Evolutionary conservation across 92 coral and sea anemone species (phyloP), one percentile per base, ranked within the genome.

Genomic region (Epizoanthus rinbou): DNA sequence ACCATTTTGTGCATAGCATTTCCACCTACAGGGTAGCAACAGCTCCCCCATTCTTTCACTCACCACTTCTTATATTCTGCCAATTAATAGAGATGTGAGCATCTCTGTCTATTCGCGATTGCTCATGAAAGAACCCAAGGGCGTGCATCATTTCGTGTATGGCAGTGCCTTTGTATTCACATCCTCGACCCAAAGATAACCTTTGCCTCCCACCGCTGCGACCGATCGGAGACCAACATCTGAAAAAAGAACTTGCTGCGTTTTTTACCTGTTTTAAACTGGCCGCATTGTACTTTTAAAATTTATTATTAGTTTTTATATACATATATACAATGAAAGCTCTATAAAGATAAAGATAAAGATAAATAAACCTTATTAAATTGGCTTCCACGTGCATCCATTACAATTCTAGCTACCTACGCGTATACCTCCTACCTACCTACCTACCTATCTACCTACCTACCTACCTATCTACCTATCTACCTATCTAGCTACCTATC

Each of bases 121-220:
- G 90, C 82, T 87, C 90, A 65, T 87, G 90, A 63, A 83, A 87
- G 80, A 87, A 87, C n/a, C 90, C 90, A 23, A 83, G 24, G 21
- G 90, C 87, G 82, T 87, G 90, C 90, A 87, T 87, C 78, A 87
- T 24, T 37, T 87, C 90, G 80, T 87, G 90, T 16, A 83, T 68
- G n/a, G 87, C 84, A 50, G 83, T 87, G 8, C 87, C 90, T 41
- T 75, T 75, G 69, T 76, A 47, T 37, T 87, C 87, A 73, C 90
- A 87, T 54, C 90, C 90, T 21, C n/a, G 52, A 22, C 87, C 90
- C 15, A 87, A 64, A 10, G 90, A 87, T 21, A 87, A 72, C 71
- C 72, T 83, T 37, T 87, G 90, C 16, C 52, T 14, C 25, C 84
- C 84, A 11, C 87, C 80, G 64, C 80, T 83, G 53, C 78, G 78